Evolutionary conservation across 2,113 vertebrate species (phyloP).

Genomic region (Hystrix brachyura): DNA sequence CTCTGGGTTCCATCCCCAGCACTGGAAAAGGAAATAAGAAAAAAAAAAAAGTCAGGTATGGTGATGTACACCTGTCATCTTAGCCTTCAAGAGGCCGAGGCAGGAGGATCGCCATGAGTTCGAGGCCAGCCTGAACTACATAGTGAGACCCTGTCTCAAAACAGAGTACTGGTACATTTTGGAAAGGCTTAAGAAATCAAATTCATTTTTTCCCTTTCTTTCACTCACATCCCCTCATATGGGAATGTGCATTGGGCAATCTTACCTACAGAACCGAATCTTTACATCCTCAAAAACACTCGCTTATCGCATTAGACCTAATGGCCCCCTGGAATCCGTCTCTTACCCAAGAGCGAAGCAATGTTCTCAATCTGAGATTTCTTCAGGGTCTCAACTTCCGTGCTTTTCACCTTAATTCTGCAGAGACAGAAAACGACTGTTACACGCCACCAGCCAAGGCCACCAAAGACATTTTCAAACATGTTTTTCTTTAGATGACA

Average conservation of each 20-base stretch:
- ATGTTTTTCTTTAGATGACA: constrained; percentile 41
- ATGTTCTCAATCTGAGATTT: constrained; percentile 84
- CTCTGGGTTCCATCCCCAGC: not conserved
- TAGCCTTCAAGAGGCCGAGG: not conserved
- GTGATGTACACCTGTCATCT: not conserved
- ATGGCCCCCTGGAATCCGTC: not conserved
- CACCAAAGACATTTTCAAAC: not conserved
- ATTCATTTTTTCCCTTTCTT: not conserved
- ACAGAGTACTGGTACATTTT: not conserved
- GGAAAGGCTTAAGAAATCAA: not conserved
- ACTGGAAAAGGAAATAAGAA: not conserved
- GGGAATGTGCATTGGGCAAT: not conserved
- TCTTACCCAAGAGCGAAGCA: constrained; percentile 84
- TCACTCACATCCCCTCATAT: not conserved
- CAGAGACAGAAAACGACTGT: not conserved
- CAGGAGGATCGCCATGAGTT: not conserved
- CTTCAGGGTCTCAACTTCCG: not conserved
- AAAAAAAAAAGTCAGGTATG: not conserved
- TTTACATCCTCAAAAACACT: not conserved
- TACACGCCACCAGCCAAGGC: not conserved
- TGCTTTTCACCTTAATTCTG: constrained; percentile 83
- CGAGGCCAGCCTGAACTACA: not conserved
- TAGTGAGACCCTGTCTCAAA: not conserved
- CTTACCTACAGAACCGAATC: not conserved
- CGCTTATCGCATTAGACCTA: not conserved